Evolutionary conservation across 2,113 vertebrate genomes (phyloP).

Genomic region (Cyrtonyx montezumae): DNA sequence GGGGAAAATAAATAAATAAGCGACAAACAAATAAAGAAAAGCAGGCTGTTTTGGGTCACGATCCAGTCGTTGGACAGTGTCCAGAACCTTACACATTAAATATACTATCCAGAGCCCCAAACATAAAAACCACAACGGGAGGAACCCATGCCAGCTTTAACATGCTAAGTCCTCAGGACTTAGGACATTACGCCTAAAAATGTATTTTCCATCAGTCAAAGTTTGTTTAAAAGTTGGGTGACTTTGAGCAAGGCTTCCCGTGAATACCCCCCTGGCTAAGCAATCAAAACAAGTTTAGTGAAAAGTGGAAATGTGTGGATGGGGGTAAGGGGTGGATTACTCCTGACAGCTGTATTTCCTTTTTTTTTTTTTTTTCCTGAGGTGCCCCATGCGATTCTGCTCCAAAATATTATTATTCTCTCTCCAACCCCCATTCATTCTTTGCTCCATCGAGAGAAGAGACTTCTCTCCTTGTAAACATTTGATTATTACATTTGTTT

Average conservation of each 20-base stretch:
- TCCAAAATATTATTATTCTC: conserved; percentile 65
- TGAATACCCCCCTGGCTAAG: conserved; percentile 78
- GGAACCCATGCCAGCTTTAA: conserved; percentile 65
- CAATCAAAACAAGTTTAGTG: conserved; percentile 81
- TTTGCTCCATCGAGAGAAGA: neutral
- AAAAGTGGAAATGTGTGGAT: conserved; percentile 72
- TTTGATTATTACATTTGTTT: neutral
- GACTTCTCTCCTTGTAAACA: neutral
- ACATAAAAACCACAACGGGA: conserved; percentile 74
- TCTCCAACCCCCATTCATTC: neutral
- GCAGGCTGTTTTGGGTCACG: conserved; percentile 61
- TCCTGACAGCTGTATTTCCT: conserved; percentile 74
- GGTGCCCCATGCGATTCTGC: conserved; percentile 8
- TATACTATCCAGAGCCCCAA: conserved; percentile 69
- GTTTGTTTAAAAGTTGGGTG: conserved; percentile 79
- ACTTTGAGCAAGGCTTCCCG: conserved; percentile 76
- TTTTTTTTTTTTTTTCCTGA: conserved; percentile 64
- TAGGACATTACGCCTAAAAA: conserved; percentile 75
- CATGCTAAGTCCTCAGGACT: conserved; percentile 53
- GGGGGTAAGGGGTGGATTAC: conserved; percentile 36
- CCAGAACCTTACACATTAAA: conserved; percentile 77
- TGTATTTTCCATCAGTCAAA: conserved; percentile 76
- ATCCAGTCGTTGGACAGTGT: conserved; percentile 71
- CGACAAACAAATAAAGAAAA: neutral
- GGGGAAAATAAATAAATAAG: neutral